A percentile compares a stretch with the other conserved stretches of the same genome.
Evolutionary conservation across 1,140 invertebrate species (phyloP).

Genomic region (Meloidogyne exigua): DNA sequence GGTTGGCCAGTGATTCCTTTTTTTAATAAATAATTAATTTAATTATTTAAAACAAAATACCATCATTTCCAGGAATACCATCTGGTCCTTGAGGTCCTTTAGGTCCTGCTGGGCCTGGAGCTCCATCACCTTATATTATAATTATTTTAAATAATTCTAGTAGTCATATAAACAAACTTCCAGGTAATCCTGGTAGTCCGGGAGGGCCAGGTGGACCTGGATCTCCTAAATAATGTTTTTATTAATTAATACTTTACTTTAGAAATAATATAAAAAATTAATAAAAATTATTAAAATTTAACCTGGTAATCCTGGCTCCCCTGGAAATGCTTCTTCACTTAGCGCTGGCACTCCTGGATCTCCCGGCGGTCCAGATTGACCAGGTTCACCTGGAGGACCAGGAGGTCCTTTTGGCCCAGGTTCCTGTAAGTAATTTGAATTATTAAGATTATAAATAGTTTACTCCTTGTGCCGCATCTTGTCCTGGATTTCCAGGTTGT

Average conservation of each 20-base stretch:
- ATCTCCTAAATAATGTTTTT: conserved; percentile 17
- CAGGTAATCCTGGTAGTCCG: conserved; percentile 31
- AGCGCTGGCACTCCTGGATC: conserved; percentile 24
- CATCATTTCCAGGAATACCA: conserved; percentile 29
- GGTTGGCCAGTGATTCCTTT: conserved; percentile 52
- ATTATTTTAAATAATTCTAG: neutral
- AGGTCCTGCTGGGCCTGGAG: conserved; percentile 27
- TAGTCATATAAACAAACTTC: conserved; percentile 22
- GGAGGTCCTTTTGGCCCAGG: conserved; percentile 27
- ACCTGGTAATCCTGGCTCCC: conserved; percentile 36
- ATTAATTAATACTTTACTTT: neutral
- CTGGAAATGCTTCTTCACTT: conserved; percentile 31
- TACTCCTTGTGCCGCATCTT: conserved; percentile 30
- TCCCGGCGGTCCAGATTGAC: conserved; percentile 29
- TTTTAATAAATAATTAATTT: neutral
- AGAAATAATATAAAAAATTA: neutral
- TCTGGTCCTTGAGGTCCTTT: conserved; percentile 35
- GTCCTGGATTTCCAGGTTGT: conserved; percentile 32
- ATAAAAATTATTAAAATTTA: neutral
- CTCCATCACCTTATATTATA: conserved; percentile 17
- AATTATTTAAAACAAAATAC: neutral
- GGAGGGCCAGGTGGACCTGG: conserved; percentile 28
- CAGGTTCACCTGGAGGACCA: conserved; percentile 34
- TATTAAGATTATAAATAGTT: neutral
- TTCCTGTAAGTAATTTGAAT: neutral